phyloP scores from a whole-genome alignment of 2,888 invertebrate species.

The Coelinius sp. region DNA sequence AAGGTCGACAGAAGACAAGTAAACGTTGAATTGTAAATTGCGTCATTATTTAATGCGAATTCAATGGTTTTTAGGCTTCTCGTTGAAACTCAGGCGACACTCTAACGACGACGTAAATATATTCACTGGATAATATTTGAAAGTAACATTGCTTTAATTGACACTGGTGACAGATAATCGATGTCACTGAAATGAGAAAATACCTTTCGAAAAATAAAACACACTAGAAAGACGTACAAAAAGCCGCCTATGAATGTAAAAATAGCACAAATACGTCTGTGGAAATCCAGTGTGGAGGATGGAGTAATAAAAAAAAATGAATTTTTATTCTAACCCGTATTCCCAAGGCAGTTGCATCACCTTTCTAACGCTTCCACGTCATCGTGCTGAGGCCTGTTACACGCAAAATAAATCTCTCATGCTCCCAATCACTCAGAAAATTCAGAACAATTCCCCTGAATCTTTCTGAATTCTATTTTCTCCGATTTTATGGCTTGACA shows the following conservation, averaged over 20 bases:
- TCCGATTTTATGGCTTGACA: neutral
- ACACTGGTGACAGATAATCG: neutral
- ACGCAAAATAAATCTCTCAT: neutral
- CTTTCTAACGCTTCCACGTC: slow-evolving; percentile 19
- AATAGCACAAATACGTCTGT: neutral
- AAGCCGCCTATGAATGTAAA: neutral
- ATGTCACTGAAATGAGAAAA: neutral
- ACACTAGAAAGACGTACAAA: neutral
- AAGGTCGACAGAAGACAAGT: neutral
- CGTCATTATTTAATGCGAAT: neutral
- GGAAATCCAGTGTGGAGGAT: neutral
- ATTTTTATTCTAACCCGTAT: slow-evolving; percentile 15
- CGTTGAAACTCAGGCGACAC: neutral
- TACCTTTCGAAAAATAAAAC: neutral
- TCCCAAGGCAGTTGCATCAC: slow-evolving; percentile 12
- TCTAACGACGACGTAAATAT: neutral
- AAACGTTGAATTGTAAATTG: slow-evolving; percentile 1
- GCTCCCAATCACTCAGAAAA: neutral
- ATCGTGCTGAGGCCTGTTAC: slow-evolving; percentile 3
- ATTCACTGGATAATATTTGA: neutral
- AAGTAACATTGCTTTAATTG: slow-evolving; percentile 4
- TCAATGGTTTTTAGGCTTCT: neutral
- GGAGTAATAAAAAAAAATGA: neutral
- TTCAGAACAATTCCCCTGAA: neutral
- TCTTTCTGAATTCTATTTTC: neutral